Evolutionary conservation across 2,797 vertebrate species (phyloP).

Genomic region (Ctenopoma kingsleyae): DNA sequence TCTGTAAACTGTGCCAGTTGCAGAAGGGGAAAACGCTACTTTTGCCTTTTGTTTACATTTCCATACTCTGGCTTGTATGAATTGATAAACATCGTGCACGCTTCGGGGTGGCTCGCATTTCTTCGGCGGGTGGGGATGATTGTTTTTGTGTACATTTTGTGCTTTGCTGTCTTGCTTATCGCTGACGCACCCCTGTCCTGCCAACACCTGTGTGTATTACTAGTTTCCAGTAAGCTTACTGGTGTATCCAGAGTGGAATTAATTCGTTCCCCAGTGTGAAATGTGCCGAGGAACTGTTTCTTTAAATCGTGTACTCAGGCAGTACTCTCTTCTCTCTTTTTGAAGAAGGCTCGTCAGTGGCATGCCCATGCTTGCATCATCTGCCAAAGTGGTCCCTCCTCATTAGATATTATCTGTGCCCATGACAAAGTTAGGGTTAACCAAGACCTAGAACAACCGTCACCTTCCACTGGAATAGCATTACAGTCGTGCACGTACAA

Average conservation of each 20-base stretch:
- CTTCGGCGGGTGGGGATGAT: slow-evolving; percentile 56
- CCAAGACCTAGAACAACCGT: slow-evolving; percentile 5
- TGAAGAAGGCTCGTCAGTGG: slow-evolving; percentile 3
- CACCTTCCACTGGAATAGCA: slow-evolving; percentile 7
- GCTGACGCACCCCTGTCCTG: not conserved
- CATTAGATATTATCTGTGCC: slow-evolving; percentile 22
- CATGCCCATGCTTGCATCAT: slow-evolving; percentile 59
- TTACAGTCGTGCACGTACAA: slow-evolving; percentile 33
- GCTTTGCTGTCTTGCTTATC: not conserved
- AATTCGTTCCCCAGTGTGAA: not conserved
- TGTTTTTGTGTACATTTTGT: slow-evolving; percentile 52
- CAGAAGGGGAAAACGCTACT: not conserved
- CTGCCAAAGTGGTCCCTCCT: slow-evolving; percentile 15
- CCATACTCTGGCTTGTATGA: slow-evolving; percentile 3
- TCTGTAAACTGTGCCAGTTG: not conserved
- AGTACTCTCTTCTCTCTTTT: not conserved
- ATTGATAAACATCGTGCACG: slow-evolving; percentile 31
- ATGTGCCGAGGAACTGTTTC: not conserved
- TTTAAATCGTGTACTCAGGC: not conserved
- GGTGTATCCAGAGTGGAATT: not conserved
- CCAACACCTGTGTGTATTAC: not conserved
- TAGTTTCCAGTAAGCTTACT: not conserved
- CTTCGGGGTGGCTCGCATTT: slow-evolving; percentile 30
- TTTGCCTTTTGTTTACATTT: slow-evolving; percentile 53
- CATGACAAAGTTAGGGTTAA: not conserved